These are phyloP conservation scores for Montipora foliosa DNA, from an alignment of 64 coral and sea anemone genomes.

Conservation along the genomic window DNA sequence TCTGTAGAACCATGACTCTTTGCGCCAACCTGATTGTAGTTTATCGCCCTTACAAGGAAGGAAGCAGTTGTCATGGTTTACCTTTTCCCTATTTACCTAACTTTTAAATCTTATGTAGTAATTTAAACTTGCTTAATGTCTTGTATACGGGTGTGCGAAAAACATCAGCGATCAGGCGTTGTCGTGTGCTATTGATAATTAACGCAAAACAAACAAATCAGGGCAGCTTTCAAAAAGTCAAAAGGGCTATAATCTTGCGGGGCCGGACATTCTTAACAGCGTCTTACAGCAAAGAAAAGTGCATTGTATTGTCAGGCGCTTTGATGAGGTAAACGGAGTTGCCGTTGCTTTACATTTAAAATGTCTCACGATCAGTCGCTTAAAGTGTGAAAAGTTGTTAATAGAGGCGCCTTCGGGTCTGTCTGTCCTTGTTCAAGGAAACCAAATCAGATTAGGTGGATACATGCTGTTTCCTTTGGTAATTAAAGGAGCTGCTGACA, in stretches of 20 bases:
- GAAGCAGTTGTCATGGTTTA: neutral
- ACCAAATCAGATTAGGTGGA: slow-evolving; percentile 31
- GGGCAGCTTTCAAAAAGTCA: no score
- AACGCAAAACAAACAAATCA: no score
- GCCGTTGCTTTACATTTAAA: neutral
- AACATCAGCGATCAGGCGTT: no score
- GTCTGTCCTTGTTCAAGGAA: neutral
- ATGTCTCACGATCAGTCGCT: neutral
- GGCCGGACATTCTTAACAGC: no score
- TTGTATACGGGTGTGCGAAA: no score
- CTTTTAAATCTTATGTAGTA: neutral
- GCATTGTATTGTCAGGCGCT: no score
- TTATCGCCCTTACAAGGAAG: neutral
- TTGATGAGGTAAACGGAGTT: no score
- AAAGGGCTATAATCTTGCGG: no score
- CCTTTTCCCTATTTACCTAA: neutral
- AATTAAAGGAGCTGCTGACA: slow-evolving; percentile 43
- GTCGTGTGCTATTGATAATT: no score
- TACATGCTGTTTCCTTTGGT: slow-evolving; percentile 20
- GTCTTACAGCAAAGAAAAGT: no score
- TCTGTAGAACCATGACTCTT: neutral
- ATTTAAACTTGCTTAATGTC: no score
- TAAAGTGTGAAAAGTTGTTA: slow-evolving; percentile 43
- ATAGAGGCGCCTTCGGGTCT: slow-evolving; percentile 51
- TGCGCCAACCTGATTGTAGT: neutral